A percentile compares a stretch with the other conserved stretches of the same genome.
phyloP scores from a whole-genome alignment of 2,113 vertebrate species.

The Numida meleagris region DNA sequence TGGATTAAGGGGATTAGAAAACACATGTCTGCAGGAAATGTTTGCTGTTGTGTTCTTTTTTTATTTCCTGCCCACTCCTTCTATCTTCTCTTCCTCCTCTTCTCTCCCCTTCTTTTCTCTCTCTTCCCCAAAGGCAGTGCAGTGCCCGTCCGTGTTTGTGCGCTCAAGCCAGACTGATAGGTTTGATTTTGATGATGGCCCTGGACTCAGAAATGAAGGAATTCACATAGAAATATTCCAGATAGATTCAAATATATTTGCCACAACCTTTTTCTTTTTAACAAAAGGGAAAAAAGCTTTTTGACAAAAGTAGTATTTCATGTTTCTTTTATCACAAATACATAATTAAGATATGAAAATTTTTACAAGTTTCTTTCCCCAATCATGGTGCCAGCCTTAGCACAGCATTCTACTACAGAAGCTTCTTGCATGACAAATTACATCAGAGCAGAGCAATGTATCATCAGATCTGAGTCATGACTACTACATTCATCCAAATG shows the following conservation, averaged over 20 bases:
- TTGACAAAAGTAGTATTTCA: not conserved
- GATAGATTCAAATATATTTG: not conserved
- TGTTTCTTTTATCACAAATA: not conserved
- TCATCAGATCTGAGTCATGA: not conserved
- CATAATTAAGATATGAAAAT: not conserved
- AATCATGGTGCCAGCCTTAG: not conserved
- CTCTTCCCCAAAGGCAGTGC: not conserved
- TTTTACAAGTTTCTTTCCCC: not conserved
- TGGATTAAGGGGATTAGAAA: not conserved
- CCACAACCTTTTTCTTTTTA: not conserved
- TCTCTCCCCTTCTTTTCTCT: not conserved
- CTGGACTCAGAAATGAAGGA: not conserved
- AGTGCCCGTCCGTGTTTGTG: fast-evolving
- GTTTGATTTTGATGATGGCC: not conserved
- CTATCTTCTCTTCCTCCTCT: not conserved
- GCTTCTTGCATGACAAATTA: not conserved
- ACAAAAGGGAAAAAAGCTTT: fast-evolving
- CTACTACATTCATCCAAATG: not conserved
- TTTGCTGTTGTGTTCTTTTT: not conserved
- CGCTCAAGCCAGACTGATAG: not conserved
- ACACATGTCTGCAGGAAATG: not conserved
- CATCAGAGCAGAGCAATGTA: not conserved
- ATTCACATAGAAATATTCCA: not conserved
- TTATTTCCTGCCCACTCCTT: not conserved
- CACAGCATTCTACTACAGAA: not conserved